phyloP scores from a whole-genome alignment of 2,113 vertebrate species.

The Motacilla tschutschensis region DNA sequence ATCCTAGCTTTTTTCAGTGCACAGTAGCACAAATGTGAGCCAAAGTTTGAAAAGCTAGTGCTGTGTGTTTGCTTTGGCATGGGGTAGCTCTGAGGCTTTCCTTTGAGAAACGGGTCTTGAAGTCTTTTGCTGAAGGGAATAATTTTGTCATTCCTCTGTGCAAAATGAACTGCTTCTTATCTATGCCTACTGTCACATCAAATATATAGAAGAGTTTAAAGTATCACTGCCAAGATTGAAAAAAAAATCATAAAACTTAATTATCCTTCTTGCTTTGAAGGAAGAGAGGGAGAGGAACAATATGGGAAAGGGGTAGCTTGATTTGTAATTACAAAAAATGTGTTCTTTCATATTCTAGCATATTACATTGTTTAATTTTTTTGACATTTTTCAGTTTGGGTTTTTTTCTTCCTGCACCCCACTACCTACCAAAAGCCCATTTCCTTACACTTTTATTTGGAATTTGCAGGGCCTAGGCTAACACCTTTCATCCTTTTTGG shows the following conservation, averaged over 20 bases:
- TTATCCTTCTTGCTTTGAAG: background rate
- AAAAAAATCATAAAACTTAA: background rate
- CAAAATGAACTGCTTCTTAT: constrained; percentile 13
- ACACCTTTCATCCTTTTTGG: background rate
- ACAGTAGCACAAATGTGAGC: constrained; percentile 76
- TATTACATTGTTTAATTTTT: background rate
- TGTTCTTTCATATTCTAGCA: background rate
- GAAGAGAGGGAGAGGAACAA: background rate
- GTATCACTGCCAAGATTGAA: background rate
- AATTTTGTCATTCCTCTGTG: constrained; percentile 46
- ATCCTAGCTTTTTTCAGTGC: constrained; percentile 61
- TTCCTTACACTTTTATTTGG: background rate
- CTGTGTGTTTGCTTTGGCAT: constrained; percentile 76
- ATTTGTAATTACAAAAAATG: background rate
- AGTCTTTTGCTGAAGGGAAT: constrained; percentile 45
- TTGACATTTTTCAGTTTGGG: background rate
- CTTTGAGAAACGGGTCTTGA: constrained; percentile 43
- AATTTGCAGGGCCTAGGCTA: background rate
- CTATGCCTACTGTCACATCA: background rate
- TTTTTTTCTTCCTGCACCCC: background rate
- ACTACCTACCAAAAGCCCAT: background rate
- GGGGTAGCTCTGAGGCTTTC: constrained; percentile 40
- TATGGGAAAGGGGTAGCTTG: background rate
- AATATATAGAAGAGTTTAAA: background rate
- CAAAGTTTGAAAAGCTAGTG: constrained; percentile 69